phyloP scores from a whole-genome alignment of 2,888 invertebrate species.

The Microdon myrmicae region DNA sequence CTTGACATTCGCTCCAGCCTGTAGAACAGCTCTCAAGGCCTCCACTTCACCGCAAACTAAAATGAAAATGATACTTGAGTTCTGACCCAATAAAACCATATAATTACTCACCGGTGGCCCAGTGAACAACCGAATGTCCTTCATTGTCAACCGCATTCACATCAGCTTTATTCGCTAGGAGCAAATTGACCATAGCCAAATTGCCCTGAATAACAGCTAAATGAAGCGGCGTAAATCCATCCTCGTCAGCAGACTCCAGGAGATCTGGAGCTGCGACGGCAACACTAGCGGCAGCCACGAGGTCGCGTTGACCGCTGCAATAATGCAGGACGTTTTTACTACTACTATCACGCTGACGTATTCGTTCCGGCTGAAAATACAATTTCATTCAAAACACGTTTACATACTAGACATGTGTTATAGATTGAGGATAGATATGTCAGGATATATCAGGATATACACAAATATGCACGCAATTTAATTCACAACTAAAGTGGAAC shows the following conservation, averaged over 20 bases:
- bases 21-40: slow-evolving; percentile 84
- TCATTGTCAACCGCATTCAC: slow-evolving; percentile 92
- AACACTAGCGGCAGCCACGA: slow-evolving; percentile 78
- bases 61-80: too few species aligned
- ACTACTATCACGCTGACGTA: slow-evolving; percentile 81
- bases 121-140: slow-evolving; percentile 95
- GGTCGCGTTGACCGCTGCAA: slow-evolving; percentile 74
- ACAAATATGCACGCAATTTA: too few species aligned
- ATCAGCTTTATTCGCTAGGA: slow-evolving; percentile 89
- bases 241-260: slow-evolving; percentile 86
- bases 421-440: not conserved
- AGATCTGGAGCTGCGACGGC: slow-evolving; percentile 88
- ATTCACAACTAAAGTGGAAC: too few species aligned
- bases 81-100: not conserved
- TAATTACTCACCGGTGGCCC: slow-evolving; percentile 87
- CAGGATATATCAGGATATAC: not conserved
- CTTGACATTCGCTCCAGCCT: slow-evolving; percentile 86
- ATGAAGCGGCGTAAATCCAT: slow-evolving; percentile 95
- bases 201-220: slow-evolving; percentile 95
- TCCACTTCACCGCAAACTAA: slow-evolving; percentile 95
- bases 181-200: slow-evolving; percentile 83
- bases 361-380: slow-evolving; percentile 69
- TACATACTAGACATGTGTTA: not conserved
- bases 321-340: slow-evolving; percentile 92
- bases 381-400: slow-evolving; percentile 53